A percentile compares a stretch with the other conserved stretches of the same genome.
Conservation (phyloP, 2,888 invertebrate species). For the Prenolepis imparis region DNA sequence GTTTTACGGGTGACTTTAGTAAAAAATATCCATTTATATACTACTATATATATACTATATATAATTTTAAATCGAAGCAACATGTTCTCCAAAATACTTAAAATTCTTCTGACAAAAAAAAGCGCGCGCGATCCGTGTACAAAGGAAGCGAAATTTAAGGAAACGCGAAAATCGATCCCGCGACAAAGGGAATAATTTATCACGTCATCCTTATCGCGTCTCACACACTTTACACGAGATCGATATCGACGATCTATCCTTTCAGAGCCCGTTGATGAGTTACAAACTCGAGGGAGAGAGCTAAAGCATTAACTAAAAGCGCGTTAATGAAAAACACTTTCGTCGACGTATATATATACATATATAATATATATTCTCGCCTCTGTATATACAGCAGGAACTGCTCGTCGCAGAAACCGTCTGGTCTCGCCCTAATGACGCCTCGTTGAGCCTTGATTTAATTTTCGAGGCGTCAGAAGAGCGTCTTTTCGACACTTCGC, state of each 20-base stretch:
- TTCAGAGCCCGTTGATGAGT: background rate
- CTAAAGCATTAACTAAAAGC: slow-evolving; percentile 23
- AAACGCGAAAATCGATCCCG: slow-evolving; percentile 16
- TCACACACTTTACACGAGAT: slow-evolving; percentile 2
- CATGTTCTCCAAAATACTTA: background rate
- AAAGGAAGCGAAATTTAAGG: background rate
- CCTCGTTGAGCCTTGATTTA: slow-evolving; percentile 69
- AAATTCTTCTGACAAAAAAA: background rate
- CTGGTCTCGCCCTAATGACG: slow-evolving; percentile 69
- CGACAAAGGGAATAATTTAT: slow-evolving; percentile 28
- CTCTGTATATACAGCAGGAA: slow-evolving; percentile 4
- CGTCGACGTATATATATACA: background rate
- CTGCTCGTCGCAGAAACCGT: slow-evolving; percentile 53
- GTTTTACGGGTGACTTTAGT: background rate
- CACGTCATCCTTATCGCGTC: slow-evolving; percentile 38
- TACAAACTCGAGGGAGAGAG: background rate
- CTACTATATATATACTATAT: background rate
- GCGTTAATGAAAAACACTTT: slow-evolving; percentile 43
- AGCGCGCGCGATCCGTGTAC: background rate
- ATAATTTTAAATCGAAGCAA: slow-evolving; percentile 1
- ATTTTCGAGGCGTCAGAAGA: slow-evolving; percentile 52
- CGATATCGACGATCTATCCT: slow-evolving; percentile 27
- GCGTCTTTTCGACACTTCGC: slow-evolving; percentile 53
- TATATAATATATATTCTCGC: background rate
- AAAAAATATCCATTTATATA: background rate